Percentiles rank a stretch among this genome's conserved stretches.
Evolutionary conservation across 2,888 invertebrate genomes (phyloP).

Genomic region (Loripinus fragilis): DNA sequence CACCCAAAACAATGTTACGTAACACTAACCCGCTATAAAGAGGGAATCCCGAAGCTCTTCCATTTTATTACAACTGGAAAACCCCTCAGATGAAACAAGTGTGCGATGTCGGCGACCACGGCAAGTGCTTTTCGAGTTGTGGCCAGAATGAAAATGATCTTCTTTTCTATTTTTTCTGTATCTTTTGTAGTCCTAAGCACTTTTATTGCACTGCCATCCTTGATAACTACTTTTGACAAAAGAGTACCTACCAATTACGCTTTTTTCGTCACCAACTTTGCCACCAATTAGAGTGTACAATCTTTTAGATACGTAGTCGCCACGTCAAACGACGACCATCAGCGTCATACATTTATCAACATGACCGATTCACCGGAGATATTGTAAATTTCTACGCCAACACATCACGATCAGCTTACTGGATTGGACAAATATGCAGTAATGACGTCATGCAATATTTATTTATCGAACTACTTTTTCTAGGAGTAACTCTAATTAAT

Average conservation of each 20-base stretch:
- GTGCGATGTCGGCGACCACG: slow-evolving; percentile 53
- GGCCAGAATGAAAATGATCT: background rate
- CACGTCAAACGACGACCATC: slow-evolving; percentile 83
- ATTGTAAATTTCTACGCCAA: slow-evolving; percentile 66
- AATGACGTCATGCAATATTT: slow-evolving; percentile 28
- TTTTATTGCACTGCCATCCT: slow-evolving; percentile 59
- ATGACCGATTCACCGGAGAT: slow-evolving; percentile 66
- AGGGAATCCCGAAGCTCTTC: slow-evolving; percentile 54
- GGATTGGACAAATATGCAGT: background rate
- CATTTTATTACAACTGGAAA: slow-evolving; percentile 49
- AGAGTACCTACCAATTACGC: slow-evolving; percentile 89
- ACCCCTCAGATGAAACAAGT: slow-evolving; percentile 34
- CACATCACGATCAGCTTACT: background rate
- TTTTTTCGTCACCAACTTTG: slow-evolving; percentile 97
- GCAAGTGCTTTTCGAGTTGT: slow-evolving; percentile 5
- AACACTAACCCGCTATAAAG: slow-evolving; percentile 47
- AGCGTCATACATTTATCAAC: slow-evolving; percentile 80
- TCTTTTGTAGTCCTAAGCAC: background rate
- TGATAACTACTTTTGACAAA: slow-evolving; percentile 80
- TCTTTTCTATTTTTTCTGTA: background rate
- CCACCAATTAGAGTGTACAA: slow-evolving; percentile 97
- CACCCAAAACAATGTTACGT: slow-evolving; percentile 10
- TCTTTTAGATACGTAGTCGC: slow-evolving; percentile 92
- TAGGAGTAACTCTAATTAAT: background rate
- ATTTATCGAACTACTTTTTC: background rate